phyloP scores from a whole-genome alignment of 2,888 invertebrate genomes.

The Amphipoea oculea region DNA sequence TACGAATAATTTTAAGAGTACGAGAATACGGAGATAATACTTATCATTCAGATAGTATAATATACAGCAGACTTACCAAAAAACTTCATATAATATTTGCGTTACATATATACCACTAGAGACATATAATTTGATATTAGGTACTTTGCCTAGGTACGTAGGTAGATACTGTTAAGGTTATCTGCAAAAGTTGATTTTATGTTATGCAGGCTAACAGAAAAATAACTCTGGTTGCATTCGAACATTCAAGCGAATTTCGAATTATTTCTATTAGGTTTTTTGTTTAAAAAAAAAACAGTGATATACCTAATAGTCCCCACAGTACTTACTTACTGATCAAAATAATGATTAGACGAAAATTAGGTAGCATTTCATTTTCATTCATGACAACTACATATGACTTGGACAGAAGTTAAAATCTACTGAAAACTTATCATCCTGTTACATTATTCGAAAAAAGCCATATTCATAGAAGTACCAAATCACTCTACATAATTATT shows the following conservation, averaged over 20 bases:
- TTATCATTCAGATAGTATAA: background rate
- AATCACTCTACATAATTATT: background rate
- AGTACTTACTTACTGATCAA: background rate
- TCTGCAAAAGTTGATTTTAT: too few relatives aligned
- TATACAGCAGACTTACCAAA: background rate
- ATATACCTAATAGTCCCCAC: too few relatives aligned
- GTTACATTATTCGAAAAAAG: background rate
- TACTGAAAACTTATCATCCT: background rate
- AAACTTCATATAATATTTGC: background rate
- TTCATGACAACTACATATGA: background rate
- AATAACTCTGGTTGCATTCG: too few relatives aligned
- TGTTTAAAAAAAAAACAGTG: background rate
- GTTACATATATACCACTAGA: background rate
- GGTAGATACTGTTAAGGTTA: too few relatives aligned
- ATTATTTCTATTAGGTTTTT: too few relatives aligned
- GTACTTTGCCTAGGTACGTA: background rate
- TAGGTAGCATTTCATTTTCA: background rate
- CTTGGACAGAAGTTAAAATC: background rate
- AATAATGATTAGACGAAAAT: background rate
- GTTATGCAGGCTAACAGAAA: too few relatives aligned
- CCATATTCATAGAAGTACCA: background rate
- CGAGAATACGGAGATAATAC: too few relatives aligned
- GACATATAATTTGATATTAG: background rate
- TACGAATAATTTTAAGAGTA: background rate
- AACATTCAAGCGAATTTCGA: too few relatives aligned